These are phyloP conservation scores for Cosmopolites sordidus DNA, from an alignment of 2,888 invertebrate genomes.

Conservation along the genomic window DNA sequence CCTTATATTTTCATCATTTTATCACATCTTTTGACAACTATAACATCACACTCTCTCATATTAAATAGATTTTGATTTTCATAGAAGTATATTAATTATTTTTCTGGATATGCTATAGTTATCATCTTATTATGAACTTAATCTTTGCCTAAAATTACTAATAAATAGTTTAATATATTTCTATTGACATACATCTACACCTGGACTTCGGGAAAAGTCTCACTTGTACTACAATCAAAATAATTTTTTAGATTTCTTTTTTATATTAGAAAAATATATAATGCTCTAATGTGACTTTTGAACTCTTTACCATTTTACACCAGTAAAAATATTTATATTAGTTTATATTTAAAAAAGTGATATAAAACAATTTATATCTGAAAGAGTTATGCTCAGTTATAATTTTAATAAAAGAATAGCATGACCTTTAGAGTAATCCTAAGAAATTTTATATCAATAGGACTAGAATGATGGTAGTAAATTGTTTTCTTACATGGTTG, in stretches of 20 bases:
- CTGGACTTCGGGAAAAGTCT: neutral
- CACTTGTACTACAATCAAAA: constrained; percentile 1
- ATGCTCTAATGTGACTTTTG: neutral
- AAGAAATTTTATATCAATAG: no score
- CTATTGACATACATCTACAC: constrained; percentile 7
- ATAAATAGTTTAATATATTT: constrained; percentile 9
- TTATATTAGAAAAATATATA: neutral
- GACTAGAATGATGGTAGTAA: no score
- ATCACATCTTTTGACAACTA: neutral
- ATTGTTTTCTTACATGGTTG: no score
- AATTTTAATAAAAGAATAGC: no score
- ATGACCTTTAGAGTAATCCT: no score
- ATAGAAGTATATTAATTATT: neutral
- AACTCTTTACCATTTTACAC: no score
- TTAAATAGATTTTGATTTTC: no score
- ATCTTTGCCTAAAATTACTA: constrained; percentile 1
- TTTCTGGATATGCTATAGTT: neutral
- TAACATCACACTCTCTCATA: neutral
- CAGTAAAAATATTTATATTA: no score
- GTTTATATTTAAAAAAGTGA: no score
- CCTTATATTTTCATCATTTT: neutral
- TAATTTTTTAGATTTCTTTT: neutral
- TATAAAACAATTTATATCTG: no score
- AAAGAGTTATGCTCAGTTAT: no score
- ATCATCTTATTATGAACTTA: neutral